phyloP scores from a whole-genome alignment of 2,797 vertebrate species.

The Echiichthys vipera region DNA sequence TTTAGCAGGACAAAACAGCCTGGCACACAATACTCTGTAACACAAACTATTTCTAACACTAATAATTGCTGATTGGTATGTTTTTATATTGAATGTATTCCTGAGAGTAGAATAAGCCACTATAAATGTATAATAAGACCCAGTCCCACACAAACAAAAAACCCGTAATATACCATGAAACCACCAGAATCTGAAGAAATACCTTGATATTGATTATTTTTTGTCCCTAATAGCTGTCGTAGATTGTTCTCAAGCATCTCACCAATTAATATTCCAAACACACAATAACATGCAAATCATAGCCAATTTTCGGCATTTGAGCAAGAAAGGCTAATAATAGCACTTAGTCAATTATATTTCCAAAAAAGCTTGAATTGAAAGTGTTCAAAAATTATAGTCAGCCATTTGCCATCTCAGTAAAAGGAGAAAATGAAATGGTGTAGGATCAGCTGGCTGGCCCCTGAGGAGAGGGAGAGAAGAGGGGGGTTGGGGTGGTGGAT shows the following conservation, averaged over 20 bases:
- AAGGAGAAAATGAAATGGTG: constrained; percentile 85
- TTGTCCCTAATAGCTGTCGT: too few relatives aligned
- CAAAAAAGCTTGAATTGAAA: constrained; percentile 44
- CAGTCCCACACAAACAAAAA: too few relatives aligned
- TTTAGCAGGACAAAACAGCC: too few relatives aligned
- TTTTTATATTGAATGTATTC: too few relatives aligned
- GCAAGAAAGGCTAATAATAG: constrained; percentile 41
- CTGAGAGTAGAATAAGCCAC: too few relatives aligned
- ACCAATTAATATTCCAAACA: constrained; percentile 24
- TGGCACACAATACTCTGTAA: too few relatives aligned
- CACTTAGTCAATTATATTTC: constrained; percentile 36
- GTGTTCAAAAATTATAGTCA: constrained; percentile 63
- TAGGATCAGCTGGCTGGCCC: constrained; percentile 82
- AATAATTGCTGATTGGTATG: too few relatives aligned
- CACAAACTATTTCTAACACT: too few relatives aligned
- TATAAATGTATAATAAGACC: too few relatives aligned
- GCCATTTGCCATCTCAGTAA: constrained; percentile 76
- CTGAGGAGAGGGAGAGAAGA: constrained; percentile 73
- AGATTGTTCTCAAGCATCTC: constrained; percentile 1
- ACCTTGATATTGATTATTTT: too few relatives aligned
- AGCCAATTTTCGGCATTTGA: constrained; percentile 18
- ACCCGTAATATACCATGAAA: too few relatives aligned
- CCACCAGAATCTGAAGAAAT: too few relatives aligned
- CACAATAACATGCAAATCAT: constrained; percentile 12
- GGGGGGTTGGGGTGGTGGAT: constrained; percentile 31